Base-by-base conservation (phyloP, 1,140 invertebrate genomes). In the Popillia japonica region DNA sequence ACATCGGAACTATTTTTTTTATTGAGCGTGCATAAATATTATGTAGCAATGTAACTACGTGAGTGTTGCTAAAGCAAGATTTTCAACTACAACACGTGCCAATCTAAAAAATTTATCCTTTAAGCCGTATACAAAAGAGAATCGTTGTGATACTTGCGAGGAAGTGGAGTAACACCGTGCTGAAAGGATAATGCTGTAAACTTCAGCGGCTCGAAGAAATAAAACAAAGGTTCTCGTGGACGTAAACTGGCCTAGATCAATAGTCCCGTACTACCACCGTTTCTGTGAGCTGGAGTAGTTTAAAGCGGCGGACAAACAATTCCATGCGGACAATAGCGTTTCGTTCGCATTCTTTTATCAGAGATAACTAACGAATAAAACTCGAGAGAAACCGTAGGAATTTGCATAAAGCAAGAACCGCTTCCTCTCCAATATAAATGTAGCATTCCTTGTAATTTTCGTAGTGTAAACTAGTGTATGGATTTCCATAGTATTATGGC, bases 151-250 rank as follows among this genome's bases (percentile, higher is more conserved):
- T 55, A 17, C 48, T 55, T 55, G 17, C 48, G 48, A 55, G n/a
- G 14, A 55, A 55, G 17, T 17, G 48, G 17, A n/a, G 48, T 17
- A 17, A 55, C 48, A 55, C 48, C 14, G 17, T 17, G 48, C 48
- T 55, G 48, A 55, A 55, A 55, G 48, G 48, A 55, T 55, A 55
- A 55, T n/a, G 48, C 48, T 55, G 48, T 55, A 55, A 55, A 55
- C 48, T 55, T 55, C 48, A 55, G 48, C 48, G 14, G 48, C 14
- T 55, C 48, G 48, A 55, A 55, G 48, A 17, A 55, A 55, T 55
- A 55, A 55, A 55, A 55, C 48, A 55, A 55, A 55, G 17, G 48
- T 17, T 55, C 48, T 55, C 14, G 48, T 17, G 17, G 48, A 17
- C 48, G 48, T 55, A 55, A 55, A 55, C 48, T 55, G 48, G 11